These are phyloP conservation scores for Catocala sponsa DNA, from an alignment of 2,888 invertebrate genomes.

Conservation along the genomic window DNA sequence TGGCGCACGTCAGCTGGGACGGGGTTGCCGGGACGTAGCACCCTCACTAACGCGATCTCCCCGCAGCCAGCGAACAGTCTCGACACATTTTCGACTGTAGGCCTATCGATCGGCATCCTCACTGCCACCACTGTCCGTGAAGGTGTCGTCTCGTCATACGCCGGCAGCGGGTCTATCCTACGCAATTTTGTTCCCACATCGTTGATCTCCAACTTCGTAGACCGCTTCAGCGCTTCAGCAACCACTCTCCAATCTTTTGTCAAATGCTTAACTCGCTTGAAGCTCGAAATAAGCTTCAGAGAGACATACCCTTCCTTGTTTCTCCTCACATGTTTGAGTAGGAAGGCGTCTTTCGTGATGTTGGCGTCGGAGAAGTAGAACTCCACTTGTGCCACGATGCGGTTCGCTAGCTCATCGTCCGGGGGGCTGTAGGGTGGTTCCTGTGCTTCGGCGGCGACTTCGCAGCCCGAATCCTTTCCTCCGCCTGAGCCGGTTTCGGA, in stretches of 20 bases:
- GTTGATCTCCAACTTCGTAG: slow-evolving; percentile 95
- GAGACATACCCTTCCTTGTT: slow-evolving; percentile 99
- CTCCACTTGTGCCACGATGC: slow-evolving; percentile 96
- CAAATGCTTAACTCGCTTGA: slow-evolving; percentile 97
- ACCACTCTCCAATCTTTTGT: slow-evolving; percentile 98
- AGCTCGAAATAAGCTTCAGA: slow-evolving; percentile 97
- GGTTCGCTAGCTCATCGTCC: slow-evolving; percentile 92
- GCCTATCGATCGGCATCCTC: slow-evolving; percentile 94
- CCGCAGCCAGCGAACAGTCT: slow-evolving; percentile 96
- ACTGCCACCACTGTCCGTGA: slow-evolving; percentile 97
- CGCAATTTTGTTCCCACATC: slow-evolving; percentile 96
- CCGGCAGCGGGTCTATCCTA: slow-evolving; percentile 94
- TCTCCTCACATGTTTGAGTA: slow-evolving; percentile 97
- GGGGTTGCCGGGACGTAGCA: slow-evolving; percentile 95
- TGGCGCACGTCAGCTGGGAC: slow-evolving; percentile 97
- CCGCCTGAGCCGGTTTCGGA: slow-evolving; percentile 90
- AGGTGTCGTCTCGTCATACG: slow-evolving; percentile 97
- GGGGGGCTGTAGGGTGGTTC: slow-evolving; percentile 91
- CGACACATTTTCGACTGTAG: slow-evolving; percentile 96
- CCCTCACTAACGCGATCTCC: slow-evolving; percentile 95
- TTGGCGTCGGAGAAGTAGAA: slow-evolving; percentile 98
- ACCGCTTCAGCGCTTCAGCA: slow-evolving; percentile 93
- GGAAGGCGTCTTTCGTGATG: slow-evolving; percentile 97
- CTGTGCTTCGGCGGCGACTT: slow-evolving; percentile 87
- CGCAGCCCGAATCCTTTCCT: slow-evolving; percentile 91